A percentile compares a stretch with the other conserved stretches of the same genome.
These are phyloP conservation scores for Tipula lateralis DNA, from an alignment of 2,888 invertebrate species.

Conservation along the genomic window DNA sequence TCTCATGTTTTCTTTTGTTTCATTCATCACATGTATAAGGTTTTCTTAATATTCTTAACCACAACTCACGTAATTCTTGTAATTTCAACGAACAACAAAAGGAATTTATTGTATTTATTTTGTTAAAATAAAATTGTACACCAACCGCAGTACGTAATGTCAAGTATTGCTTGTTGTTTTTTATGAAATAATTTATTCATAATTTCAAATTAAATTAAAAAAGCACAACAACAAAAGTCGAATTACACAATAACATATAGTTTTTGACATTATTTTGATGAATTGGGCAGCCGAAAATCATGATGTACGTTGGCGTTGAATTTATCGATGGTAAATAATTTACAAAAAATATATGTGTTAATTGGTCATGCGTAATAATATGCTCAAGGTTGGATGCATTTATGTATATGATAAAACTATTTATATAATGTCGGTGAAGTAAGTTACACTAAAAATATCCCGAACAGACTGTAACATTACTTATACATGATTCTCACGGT, in stretches of 20 bases:
- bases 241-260: background rate
- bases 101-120: background rate
- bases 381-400: background rate
- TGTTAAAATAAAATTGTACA: background rate
- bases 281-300: background rate
- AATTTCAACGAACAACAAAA: background rate
- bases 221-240: background rate
- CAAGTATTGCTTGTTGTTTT: constrained; percentile 15
- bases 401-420: too few species aligned
- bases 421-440: too few species aligned
- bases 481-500: too few species aligned
- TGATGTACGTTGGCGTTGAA: background rate
- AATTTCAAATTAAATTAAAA: background rate
- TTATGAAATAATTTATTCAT: background rate
- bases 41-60: background rate
- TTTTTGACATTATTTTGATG: constrained; percentile 19
- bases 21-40: background rate
- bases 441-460: too few species aligned
- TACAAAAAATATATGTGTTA: background rate
- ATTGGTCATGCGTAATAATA: too few species aligned
- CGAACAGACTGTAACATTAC: too few species aligned
- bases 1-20: background rate
- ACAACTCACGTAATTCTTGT: background rate
- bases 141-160: background rate
- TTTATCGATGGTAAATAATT: background rate